Conservation (phyloP, 2,113 vertebrate genomes). For the Puntigrus tetrazona region DNA sequence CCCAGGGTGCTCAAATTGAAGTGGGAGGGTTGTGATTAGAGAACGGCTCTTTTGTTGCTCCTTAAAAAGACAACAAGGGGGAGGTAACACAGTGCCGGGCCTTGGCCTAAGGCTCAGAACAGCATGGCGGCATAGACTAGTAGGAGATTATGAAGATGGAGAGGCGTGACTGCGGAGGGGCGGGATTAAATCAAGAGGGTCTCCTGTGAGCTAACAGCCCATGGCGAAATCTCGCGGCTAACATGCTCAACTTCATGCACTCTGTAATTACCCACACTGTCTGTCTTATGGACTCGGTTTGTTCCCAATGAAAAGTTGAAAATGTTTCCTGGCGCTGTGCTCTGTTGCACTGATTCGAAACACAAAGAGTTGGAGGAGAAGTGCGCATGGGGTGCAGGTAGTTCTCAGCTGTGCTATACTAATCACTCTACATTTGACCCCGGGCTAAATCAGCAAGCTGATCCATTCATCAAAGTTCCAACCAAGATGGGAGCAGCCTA, state of each 20-base stretch:
- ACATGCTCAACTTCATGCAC: slow-evolving; percentile 31
- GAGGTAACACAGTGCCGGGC: slow-evolving; percentile 33
- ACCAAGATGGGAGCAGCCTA: slow-evolving; percentile 59
- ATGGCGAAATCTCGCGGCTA: slow-evolving; percentile 51
- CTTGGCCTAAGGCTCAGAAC: slow-evolving; percentile 51
- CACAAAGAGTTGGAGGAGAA: not conserved
- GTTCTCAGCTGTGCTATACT: slow-evolving; percentile 58
- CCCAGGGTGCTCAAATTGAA: slow-evolving; percentile 64
- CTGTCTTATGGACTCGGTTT: slow-evolving; percentile 28
- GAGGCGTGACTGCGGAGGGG: slow-evolving; percentile 51
- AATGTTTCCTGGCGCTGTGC: slow-evolving; percentile 3
- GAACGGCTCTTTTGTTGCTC: slow-evolving; percentile 58
- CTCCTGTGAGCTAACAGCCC: slow-evolving; percentile 56
- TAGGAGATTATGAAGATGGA: slow-evolving; percentile 61
- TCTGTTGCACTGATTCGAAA: not conserved
- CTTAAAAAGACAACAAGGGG: slow-evolving; percentile 51
- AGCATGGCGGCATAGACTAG: slow-evolving; percentile 55
- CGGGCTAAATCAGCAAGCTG: slow-evolving; percentile 51
- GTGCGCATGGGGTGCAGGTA: slow-evolving; percentile 35
- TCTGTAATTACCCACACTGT: slow-evolving; percentile 39
- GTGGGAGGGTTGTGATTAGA: slow-evolving; percentile 68
- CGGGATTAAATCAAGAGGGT: slow-evolving; percentile 53
- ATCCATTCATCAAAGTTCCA: slow-evolving; percentile 59
- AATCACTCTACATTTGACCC: slow-evolving; percentile 59
- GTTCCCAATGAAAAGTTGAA: slow-evolving; percentile 38